Base-by-base conservation (phyloP, 2,113 vertebrate genomes). In the Pluvialis apricaria region DNA sequence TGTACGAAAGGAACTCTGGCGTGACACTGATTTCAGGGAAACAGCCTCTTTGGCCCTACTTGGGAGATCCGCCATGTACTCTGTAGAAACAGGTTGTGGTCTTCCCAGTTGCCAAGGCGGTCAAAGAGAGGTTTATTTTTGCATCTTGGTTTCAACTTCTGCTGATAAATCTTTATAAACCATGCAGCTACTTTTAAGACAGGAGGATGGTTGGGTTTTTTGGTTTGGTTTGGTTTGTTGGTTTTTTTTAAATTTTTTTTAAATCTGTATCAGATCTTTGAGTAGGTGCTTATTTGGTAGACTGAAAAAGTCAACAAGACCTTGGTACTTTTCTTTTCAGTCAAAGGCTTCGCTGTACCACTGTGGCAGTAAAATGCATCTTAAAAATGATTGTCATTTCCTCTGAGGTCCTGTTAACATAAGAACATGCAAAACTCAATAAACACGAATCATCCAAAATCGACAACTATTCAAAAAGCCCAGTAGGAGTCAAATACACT, bases 291-390 rank as follows among this genome's bases (percentile, higher is more conserved):
- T 92, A 42, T 78, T 84, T 32, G 78, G 38, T 68, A 78, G 70
- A 65, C 38, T 52, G 69, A 77, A 85, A 95, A 97, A 85, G 62
- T 65, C 92, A 95, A 82, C 36, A 91, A 85, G 92, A 62, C 45
- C n/a, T 49, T 76, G 38, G 70, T 69, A 45, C 17, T 77, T 79
- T 87, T 45, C n/a, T 42, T 90, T 88, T 79, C 70, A 91, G 66
- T 69, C 83, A 87, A 86, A 82, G 44, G 66, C 61, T 82, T 92
- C 77, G 92, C 57, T 89, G 25, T 31, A 85, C 61, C 36, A 61
- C 26, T 36, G 54, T 76, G 57, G 34, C 45, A 87, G 36, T 58
- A 65, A 89, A 94, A 87, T 9, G 31, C 44, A 45, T 75, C 75
- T 95, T 80, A 70, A 86, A 92, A 92, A 73, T 55, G 0, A 49